These are phyloP conservation scores for Danaus melanippus DNA, from an alignment of 1,140 invertebrate genomes.

Conservation along the genomic window DNA sequence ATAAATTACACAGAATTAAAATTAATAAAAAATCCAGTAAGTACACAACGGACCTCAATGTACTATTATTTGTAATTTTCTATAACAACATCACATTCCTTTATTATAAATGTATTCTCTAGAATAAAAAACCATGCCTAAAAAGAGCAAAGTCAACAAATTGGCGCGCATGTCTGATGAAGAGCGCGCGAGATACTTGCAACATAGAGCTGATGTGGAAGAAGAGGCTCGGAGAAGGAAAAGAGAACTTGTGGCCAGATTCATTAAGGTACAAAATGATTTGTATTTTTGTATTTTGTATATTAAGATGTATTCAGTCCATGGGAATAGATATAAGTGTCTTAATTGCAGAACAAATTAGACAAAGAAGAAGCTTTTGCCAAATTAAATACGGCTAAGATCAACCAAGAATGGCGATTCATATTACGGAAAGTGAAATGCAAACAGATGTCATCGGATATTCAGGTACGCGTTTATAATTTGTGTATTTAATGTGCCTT, in stretches of 20 bases:
- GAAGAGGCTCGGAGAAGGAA: slow-evolving; percentile 83
- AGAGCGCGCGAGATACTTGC: slow-evolving; percentile 82
- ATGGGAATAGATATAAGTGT: slow-evolving; percentile 4
- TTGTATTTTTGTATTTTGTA: background rate
- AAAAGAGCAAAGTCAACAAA: slow-evolving; percentile 82
- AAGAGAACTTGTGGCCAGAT: slow-evolving; percentile 82
- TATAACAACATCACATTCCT: background rate
- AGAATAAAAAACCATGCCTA: slow-evolving; percentile 68
- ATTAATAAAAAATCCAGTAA: too few relatives aligned
- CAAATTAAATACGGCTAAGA: slow-evolving; percentile 84
- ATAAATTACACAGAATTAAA: too few relatives aligned
- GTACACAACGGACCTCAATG: too few relatives aligned
- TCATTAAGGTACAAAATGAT: slow-evolving; percentile 75
- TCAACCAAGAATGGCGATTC: slow-evolving; percentile 86
- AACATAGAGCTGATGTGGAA: slow-evolving; percentile 83
- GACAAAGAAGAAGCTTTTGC: slow-evolving; percentile 84
- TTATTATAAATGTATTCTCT: background rate
- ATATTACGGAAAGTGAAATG: slow-evolving; percentile 82
- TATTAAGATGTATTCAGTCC: background rate
- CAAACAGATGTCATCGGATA: slow-evolving; percentile 78
- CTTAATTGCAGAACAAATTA: slow-evolving; percentile 79
- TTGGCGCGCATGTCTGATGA: slow-evolving; percentile 86
- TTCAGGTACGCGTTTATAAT: slow-evolving; percentile 65
- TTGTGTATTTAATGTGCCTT: background rate
- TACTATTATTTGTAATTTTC: too few relatives aligned